Percentiles rank a stretch among this genome's conserved stretches.
These are phyloP conservation scores for Circaetus cinerascens DNA, from an alignment of 2,113 vertebrate species.

Conservation along the genomic window DNA sequence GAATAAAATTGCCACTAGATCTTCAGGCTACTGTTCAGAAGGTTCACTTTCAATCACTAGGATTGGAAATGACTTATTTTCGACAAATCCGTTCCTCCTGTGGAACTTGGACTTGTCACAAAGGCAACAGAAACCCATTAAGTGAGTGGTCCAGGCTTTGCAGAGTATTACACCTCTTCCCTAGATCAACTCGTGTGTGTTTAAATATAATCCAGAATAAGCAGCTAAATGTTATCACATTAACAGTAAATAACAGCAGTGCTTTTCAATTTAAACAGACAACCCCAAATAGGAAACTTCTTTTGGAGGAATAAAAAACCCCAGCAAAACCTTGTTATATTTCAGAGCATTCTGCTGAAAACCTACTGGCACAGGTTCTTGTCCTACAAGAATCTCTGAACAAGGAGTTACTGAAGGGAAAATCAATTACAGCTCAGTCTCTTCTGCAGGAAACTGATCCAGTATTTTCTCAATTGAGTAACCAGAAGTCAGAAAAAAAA, in stretches of 20 bases:
- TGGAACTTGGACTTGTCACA: neutral
- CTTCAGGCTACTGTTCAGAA: neutral
- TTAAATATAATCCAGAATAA: slow-evolving; percentile 12
- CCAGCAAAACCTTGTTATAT: neutral
- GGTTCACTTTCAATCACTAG: neutral
- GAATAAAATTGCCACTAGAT: neutral
- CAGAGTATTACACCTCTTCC: neutral
- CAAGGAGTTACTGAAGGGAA: neutral
- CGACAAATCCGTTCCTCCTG: neutral
- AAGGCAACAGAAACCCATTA: neutral
- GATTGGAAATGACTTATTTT: neutral
- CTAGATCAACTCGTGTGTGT: neutral
- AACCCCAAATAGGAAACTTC: neutral
- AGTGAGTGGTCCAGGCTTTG: neutral
- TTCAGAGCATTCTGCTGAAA: neutral
- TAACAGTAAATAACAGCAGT: neutral
- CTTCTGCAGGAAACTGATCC: neutral
- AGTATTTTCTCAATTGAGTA: neutral
- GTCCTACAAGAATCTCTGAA: neutral
- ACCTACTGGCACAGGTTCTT: neutral
- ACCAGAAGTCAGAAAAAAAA: neutral
- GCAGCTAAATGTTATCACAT: neutral
- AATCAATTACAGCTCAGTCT: neutral
- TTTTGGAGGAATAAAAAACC: neutral
- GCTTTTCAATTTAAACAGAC: neutral